Evolutionary conservation across 2,888 invertebrate genomes (phyloP).

Genomic region (Rosalia funebris): DNA sequence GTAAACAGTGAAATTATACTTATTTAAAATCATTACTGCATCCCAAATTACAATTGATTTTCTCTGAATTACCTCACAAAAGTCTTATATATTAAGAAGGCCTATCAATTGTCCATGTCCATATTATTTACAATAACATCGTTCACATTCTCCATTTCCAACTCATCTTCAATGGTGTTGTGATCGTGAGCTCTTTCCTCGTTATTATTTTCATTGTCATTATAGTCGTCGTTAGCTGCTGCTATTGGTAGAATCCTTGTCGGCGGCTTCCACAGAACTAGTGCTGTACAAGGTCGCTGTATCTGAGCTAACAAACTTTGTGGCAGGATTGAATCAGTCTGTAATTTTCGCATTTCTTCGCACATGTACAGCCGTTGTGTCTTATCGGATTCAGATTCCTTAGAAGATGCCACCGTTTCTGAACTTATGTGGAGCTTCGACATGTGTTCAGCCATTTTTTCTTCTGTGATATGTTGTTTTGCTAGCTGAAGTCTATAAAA

Average conservation of each 20-base stretch:
- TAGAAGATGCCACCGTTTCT: constrained; percentile 53
- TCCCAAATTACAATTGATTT: no score
- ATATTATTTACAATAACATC: constrained; percentile 41
- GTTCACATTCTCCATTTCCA: constrained; percentile 35
- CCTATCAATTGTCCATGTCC: constrained; percentile 50
- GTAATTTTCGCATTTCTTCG: constrained; percentile 75
- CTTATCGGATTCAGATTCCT: constrained; percentile 54
- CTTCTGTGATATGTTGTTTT: constrained; percentile 84
- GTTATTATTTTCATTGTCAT: constrained; percentile 60
- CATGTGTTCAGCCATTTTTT: constrained; percentile 85
- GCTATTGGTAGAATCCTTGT: constrained; percentile 36
- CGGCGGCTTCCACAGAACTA: constrained; percentile 85
- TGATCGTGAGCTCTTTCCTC: constrained; percentile 63
- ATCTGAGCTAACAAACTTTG: constrained; percentile 71
- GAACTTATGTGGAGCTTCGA: constrained; percentile 77
- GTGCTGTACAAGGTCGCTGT: constrained; percentile 79
- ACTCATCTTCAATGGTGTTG: constrained; percentile 49
- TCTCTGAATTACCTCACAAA: constrained; percentile 20
- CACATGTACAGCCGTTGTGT: constrained; percentile 69
- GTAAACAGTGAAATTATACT: no score
- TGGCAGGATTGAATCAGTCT: constrained; percentile 75
- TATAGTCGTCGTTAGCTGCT: constrained; percentile 56
- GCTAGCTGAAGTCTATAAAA: constrained; percentile 58
- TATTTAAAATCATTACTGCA: no score
- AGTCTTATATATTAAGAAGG: constrained; percentile 30